phyloP scores from a whole-genome alignment of 2,113 vertebrate species.

The Pangasianodon hypophthalmus region DNA sequence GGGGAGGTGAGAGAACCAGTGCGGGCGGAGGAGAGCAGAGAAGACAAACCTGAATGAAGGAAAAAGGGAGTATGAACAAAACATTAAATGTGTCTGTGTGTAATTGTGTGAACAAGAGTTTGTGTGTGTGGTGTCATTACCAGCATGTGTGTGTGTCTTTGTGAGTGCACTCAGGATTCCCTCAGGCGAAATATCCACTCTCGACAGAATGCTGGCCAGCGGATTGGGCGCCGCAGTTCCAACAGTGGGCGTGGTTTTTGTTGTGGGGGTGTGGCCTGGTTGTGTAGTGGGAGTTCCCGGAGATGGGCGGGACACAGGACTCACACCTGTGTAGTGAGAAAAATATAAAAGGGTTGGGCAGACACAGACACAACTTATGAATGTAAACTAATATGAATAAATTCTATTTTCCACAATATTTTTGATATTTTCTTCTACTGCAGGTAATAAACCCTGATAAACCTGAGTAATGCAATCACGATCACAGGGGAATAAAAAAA shows the following conservation, averaged over 20 bases:
- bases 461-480: too few species aligned
- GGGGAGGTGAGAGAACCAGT: constrained; percentile 43
- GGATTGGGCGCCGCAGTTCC: constrained; percentile 77
- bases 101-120: background rate
- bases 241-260: constrained; percentile 77
- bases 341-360: background rate
- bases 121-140: background rate
- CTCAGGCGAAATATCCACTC: constrained; percentile 93
- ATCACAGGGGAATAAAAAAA: background rate
- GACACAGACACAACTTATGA: background rate
- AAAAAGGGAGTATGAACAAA: constrained; percentile 42
- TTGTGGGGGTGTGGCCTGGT: constrained; percentile 71
- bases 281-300: constrained; percentile 86
- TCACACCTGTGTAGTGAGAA: constrained; percentile 75
- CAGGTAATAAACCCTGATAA: background rate
- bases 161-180: constrained; percentile 90
- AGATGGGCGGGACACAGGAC: constrained; percentile 84
- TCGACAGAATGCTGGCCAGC: constrained; percentile 91
- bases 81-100: background rate
- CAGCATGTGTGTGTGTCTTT: constrained; percentile 85
- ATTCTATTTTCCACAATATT: too few species aligned
- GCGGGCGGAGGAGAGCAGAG: constrained; percentile 84
- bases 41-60: constrained; percentile 86
- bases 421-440: background rate
- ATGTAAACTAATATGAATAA: background rate